A percentile compares a stretch with the other conserved stretches of the same genome.
Evolutionary conservation across 2,888 invertebrate species (phyloP).

Genomic region (Odontothrips loti): DNA sequence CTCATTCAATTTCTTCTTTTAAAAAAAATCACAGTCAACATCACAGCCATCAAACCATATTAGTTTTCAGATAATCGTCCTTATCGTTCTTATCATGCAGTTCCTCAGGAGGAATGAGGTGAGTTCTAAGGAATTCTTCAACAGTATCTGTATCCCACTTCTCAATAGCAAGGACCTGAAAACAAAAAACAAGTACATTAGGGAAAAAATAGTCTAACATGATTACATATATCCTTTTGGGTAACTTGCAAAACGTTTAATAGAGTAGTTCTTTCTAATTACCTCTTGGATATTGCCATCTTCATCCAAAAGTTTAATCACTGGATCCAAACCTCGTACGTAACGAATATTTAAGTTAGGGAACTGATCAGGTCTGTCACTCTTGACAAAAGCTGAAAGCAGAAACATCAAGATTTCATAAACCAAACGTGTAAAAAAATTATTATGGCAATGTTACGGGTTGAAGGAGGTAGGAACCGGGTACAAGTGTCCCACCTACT

Average conservation of each 20-base stretch:
- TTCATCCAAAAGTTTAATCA: conserved; percentile 83
- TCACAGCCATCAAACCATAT: conserved; percentile 38
- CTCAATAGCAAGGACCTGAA: conserved; percentile 79
- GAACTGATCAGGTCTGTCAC: conserved; percentile 83
- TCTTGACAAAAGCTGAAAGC: conserved; percentile 83
- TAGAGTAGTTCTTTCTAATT: conserved; percentile 29
- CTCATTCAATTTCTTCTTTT: too few species aligned
- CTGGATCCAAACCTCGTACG: conserved; percentile 88
- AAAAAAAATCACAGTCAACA: conserved; percentile 21
- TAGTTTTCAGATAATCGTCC: conserved; percentile 41
- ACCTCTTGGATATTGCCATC: conserved; percentile 75
- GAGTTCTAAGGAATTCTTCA: conserved; percentile 89
- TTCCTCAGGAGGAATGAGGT: conserved; percentile 53
- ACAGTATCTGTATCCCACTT: conserved; percentile 99
- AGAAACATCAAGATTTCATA: conserved; percentile 34
- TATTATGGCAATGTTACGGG: too few species aligned
- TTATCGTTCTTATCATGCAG: conserved; percentile 36
- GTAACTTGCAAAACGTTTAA: background rate
- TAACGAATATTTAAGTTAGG: conserved; percentile 89
- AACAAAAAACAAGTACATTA: background rate
- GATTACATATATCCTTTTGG: too few species aligned
- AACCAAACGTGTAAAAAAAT: background rate
- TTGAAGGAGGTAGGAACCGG: too few species aligned
- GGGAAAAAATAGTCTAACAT: background rate
- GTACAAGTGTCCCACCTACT: too few species aligned